Percentiles rank a stretch among this genome's conserved stretches.
Conservation (phyloP, 2,113 vertebrate genomes). For the Typhlomys cinereus region DNA sequence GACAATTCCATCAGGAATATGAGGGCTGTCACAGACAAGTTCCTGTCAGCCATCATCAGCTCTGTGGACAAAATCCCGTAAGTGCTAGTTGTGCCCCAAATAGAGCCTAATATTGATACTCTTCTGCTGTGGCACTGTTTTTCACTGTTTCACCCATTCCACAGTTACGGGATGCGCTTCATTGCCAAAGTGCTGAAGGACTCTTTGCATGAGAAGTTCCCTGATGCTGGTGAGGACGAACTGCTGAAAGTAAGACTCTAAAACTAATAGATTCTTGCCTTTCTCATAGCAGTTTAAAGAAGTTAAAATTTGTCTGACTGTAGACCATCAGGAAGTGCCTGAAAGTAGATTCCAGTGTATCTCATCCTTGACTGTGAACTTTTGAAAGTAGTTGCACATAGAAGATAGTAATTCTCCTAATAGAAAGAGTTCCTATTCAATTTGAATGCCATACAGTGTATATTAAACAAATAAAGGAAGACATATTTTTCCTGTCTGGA, state of each 20-base stretch:
- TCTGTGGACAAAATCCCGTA: conserved; percentile 98
- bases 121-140: neutral
- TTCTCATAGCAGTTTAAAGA: neutral
- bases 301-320: neutral
- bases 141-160: conserved; percentile 25
- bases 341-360: neutral
- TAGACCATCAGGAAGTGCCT: neutral
- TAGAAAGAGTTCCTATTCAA: neutral
- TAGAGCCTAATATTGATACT: neutral
- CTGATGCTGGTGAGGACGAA: conserved; percentile 96
- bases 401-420: neutral
- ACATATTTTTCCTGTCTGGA: neutral
- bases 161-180: conserved; percentile 96
- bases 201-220: conserved; percentile 96
- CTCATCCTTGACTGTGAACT: neutral
- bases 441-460: neutral
- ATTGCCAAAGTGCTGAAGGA: conserved; percentile 97
- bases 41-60: conserved; percentile 93
- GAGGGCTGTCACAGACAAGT: conserved; percentile 96
- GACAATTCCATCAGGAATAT: conserved; percentile 97
- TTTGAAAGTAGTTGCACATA: neutral
- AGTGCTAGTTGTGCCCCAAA: conserved; percentile 72
- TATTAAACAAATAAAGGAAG: neutral
- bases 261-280: neutral
- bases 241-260: conserved; percentile 92